Evolutionary conservation across 2,797 vertebrate species (phyloP).

Genomic region (Myripristis jacobus): DNA sequence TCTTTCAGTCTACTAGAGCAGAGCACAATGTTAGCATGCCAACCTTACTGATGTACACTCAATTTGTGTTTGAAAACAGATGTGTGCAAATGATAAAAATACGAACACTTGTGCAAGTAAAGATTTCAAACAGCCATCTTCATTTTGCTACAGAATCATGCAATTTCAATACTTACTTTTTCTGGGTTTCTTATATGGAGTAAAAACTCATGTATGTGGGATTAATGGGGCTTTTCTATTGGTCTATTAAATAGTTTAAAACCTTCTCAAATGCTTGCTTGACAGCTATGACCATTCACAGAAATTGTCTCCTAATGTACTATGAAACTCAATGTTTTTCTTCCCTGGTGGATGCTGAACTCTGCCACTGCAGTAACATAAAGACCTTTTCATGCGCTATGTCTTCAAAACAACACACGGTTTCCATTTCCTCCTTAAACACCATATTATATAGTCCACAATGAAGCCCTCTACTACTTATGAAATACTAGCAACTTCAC

Average conservation of each 20-base stretch:
- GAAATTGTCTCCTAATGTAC: constrained; percentile 7
- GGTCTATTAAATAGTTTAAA: too few species aligned
- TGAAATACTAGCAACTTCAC: constrained; percentile 52
- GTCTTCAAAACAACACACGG: constrained; percentile 63
- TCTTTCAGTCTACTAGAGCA: not conserved
- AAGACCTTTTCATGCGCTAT: constrained; percentile 57
- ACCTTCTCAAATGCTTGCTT: not conserved
- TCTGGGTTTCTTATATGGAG: too few species aligned
- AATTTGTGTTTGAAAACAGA: constrained; percentile 12
- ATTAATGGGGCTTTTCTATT: too few species aligned
- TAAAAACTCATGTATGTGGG: too few species aligned
- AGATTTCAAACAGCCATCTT: not conserved
- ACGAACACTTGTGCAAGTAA: constrained; percentile 22
- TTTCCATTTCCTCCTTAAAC: constrained; percentile 68
- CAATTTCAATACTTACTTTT: not conserved
- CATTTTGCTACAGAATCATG: not conserved
- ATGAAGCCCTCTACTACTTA: constrained; percentile 36
- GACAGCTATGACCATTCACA: not conserved
- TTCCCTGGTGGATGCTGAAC: constrained; percentile 40
- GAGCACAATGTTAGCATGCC: constrained; percentile 2
- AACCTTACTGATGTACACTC: not conserved
- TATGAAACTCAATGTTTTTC: constrained; percentile 34
- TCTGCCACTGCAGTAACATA: constrained; percentile 48
- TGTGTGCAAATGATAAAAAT: constrained; percentile 3
- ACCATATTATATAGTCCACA: constrained; percentile 38